These are phyloP conservation scores for Diachrysia chrysitis DNA, from an alignment of 2,888 invertebrate genomes.

Conservation along the genomic window DNA sequence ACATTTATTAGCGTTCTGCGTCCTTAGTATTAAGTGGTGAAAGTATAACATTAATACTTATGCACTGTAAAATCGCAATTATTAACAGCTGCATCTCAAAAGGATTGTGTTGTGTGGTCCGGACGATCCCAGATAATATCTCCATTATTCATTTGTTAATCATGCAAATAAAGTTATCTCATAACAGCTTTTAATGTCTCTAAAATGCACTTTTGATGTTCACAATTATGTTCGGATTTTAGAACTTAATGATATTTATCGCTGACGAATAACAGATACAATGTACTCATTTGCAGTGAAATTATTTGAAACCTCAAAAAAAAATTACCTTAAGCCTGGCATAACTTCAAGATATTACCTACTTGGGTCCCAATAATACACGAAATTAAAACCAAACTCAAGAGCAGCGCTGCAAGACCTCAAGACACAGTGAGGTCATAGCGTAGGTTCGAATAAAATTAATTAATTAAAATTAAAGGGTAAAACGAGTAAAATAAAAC, in stretches of 20 bases:
- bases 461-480: too few relatives aligned
- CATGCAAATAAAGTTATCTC: not conserved
- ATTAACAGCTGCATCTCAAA: not conserved
- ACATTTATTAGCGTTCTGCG: not conserved
- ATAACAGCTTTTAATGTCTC: slow-evolving; percentile 2
- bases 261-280: not conserved
- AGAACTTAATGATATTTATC: not conserved
- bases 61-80: not conserved
- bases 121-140: not conserved
- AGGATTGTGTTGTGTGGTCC: not conserved
- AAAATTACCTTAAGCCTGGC: too few relatives aligned
- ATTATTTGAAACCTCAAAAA: too few relatives aligned
- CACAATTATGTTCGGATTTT: not conserved
- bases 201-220: not conserved
- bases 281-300: not conserved
- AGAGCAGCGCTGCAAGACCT: too few relatives aligned
- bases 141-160: slow-evolving; percentile 7
- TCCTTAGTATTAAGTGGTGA: not conserved
- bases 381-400: too few relatives aligned
- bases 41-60: slow-evolving; percentile 1
- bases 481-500: too few relatives aligned
- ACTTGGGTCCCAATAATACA: too few relatives aligned
- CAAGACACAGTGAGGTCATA: too few relatives aligned
- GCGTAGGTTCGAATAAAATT: too few relatives aligned
- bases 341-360: too few relatives aligned